These are phyloP conservation scores for Hippocampus guttulatus DNA, from an alignment of 2,113 vertebrate genomes.

Conservation along the genomic window DNA sequence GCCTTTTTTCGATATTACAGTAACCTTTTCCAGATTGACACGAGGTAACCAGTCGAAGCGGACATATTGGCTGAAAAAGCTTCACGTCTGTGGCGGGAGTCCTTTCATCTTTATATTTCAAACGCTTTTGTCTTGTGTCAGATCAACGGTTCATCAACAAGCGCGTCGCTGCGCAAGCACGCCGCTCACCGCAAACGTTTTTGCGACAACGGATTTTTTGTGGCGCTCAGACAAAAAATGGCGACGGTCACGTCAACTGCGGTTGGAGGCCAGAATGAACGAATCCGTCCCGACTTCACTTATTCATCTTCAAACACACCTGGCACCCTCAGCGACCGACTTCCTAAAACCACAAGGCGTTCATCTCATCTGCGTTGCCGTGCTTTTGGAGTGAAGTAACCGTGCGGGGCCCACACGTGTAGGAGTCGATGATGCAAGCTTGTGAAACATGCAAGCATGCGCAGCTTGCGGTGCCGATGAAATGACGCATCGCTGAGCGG, in stretches of 20 bases:
- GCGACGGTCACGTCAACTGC: not conserved
- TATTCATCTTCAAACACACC: not conserved
- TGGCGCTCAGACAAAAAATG: not conserved
- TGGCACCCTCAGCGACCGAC: not conserved
- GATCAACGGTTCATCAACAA: not conserved
- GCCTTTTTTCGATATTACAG: not conserved
- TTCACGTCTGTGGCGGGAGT: not conserved
- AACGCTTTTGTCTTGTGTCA: not conserved
- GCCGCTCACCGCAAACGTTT: not conserved
- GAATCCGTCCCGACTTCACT: too few species aligned
- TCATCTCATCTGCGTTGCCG: not conserved
- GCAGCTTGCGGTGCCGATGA: constrained; percentile 14
- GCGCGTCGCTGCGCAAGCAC: too few species aligned
- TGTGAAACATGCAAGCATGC: constrained; percentile 43
- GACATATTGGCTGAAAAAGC: not conserved
- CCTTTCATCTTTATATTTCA: not conserved
- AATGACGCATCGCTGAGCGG: not conserved
- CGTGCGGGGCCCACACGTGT: constrained; percentile 43
- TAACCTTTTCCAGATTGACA: not conserved
- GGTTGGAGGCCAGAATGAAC: not conserved
- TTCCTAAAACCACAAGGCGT: not conserved
- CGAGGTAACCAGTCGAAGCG: not conserved
- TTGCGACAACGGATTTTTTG: not conserved
- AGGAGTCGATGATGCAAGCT: constrained; percentile 63
- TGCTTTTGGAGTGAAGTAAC: constrained; percentile 35